Evolutionary conservation across 2,888 invertebrate genomes (phyloP), one percentile per base, ranked within the genome.

Genomic region (Aspidapion aeneum): DNA sequence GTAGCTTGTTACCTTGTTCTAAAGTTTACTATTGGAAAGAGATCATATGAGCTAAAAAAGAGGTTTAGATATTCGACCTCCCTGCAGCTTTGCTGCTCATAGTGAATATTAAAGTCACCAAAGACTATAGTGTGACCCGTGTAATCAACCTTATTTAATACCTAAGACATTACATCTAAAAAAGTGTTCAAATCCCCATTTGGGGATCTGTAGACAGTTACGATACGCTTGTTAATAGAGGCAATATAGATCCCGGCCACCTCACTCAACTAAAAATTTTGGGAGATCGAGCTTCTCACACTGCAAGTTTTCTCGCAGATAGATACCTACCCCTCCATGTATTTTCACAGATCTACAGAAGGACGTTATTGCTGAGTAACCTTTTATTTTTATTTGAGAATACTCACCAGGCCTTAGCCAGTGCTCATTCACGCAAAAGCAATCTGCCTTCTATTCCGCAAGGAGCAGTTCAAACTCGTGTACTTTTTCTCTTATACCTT

Each of bases 131-230:
- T 35, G 12, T 35, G 3, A 35, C 35, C 35, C 12, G 35, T 35
- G 12, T 35, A 35, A 35, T 35, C 35, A 7, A 35, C 12, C 12
- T 35, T 35, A 7, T 35, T 12, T 12, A 35, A 3, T 7, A 35
- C 35, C 35, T 35, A 12, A 12, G 35, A 35, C 35, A 35, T 35
- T 7, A 35, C 12, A 35, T 35, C 35, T 35, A 35, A 12, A 35
- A 7, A 35, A 7, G 35, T 35, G 12, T 35, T 35, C 12, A 66
- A 63, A 57, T 35, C 51, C 2, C 51, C 48, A 2, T 65, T 69
- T 19, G 56, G 56, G n/a, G 56, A 56, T 56, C 56, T 19, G 21
- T 56, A 56, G 17, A 56, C 22, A 1, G 56, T 56, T 20, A 56
- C 17, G 17, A 56, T 20, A 12, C 17, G 19, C 1, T 3, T 19